A percentile compares a stretch with the other conserved stretches of the same genome.
These are phyloP conservation scores for Argynnis bischoffii DNA, from an alignment of 2,888 invertebrate species.

Conservation along the genomic window DNA sequence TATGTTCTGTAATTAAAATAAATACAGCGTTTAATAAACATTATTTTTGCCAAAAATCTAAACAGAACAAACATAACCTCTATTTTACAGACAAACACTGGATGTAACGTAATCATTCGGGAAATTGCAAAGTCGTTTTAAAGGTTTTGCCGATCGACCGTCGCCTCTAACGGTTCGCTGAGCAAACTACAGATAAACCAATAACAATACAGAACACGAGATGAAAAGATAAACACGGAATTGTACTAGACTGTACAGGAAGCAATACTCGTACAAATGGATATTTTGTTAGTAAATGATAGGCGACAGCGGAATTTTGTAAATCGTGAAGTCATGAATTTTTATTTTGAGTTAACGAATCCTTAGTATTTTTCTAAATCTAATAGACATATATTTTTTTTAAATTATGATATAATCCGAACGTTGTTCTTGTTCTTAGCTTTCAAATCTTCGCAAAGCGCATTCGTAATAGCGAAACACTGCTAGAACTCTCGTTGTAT, in stretches of 20 bases:
- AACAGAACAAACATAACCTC: constrained; percentile 25
- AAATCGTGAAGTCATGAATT: too few relatives aligned
- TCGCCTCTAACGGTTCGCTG: constrained; percentile 33
- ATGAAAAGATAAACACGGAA: constrained; percentile 29
- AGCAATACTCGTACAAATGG: constrained; percentile 15
- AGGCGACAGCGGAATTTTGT: neutral
- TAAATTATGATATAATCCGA: too few relatives aligned
- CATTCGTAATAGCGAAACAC: neutral
- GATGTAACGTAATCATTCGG: constrained; percentile 37
- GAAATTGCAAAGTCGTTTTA: constrained; percentile 36
- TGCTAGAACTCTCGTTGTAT: constrained; percentile 13
- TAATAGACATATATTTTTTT: too few relatives aligned
- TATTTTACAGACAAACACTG: constrained; percentile 32
- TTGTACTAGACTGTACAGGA: constrained; percentile 17
- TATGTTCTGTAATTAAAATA: neutral
- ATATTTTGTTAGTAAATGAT: constrained; percentile 23
- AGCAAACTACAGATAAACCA: constrained; percentile 34
- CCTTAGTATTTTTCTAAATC: too few relatives aligned
- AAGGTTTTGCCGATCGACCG: constrained; percentile 29
- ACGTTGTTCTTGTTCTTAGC: too few relatives aligned
- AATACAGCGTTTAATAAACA: constrained; percentile 9
- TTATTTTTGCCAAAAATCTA: constrained; percentile 13
- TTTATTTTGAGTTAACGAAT: too few relatives aligned
- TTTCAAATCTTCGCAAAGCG: constrained; percentile 2
- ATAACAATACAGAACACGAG: constrained; percentile 30